These are phyloP conservation scores for Sminthurides aquaticus DNA, from an alignment of 2,888 invertebrate species.

Conservation along the genomic window DNA sequence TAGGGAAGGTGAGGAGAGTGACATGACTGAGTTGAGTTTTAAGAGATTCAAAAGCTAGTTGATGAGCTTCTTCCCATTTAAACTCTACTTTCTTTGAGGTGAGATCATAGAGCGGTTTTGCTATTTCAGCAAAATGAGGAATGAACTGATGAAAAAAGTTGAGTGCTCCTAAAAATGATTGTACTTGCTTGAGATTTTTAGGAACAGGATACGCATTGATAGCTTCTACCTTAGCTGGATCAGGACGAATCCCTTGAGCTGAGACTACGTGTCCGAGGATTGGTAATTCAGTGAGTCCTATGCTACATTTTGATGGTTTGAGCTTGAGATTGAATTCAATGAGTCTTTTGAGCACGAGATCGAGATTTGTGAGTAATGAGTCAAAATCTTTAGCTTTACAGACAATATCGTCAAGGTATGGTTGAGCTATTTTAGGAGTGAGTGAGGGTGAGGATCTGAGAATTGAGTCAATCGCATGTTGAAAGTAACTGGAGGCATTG, in stretches of 20 bases:
- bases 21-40: neutral
- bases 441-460: neutral
- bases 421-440: constrained; percentile 2
- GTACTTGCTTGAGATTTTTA: constrained; percentile 8
- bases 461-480: constrained; percentile 10
- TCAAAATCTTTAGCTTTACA: neutral
- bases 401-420: constrained; percentile 8
- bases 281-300: neutral
- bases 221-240: constrained; percentile 14
- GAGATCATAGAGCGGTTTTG: constrained; percentile 14
- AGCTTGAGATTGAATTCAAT: neutral
- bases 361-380: neutral
- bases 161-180: constrained; percentile 17
- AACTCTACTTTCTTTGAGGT: constrained; percentile 6
- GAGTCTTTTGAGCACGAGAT: neutral
- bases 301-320: constrained; percentile 4
- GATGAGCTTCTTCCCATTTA: constrained; percentile 7
- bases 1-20: neutral
- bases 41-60: neutral
- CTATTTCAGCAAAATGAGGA: constrained; percentile 10
- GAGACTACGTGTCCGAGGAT: neutral
- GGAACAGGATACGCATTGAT: constrained; percentile 19
- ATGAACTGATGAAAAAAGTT: constrained; percentile 30
- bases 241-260: neutral
- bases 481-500: constrained; percentile 8